Evolutionary conservation across 2,113 vertebrate species (phyloP).

Genomic region (Chaetodon auriga): DNA sequence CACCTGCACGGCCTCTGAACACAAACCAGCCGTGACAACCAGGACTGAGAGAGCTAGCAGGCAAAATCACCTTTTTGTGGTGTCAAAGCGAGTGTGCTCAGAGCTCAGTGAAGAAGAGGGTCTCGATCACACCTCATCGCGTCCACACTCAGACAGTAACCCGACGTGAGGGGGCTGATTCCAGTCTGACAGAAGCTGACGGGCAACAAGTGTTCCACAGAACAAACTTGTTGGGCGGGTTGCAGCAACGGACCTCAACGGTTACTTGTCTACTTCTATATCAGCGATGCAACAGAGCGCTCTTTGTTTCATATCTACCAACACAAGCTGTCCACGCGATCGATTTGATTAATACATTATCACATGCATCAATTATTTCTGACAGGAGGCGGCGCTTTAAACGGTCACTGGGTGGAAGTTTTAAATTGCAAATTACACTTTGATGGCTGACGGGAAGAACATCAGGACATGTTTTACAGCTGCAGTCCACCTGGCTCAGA

Average conservation of each 20-base stretch:
- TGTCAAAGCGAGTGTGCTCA: constrained; percentile 61
- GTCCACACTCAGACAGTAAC: constrained; percentile 41
- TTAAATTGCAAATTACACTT: constrained; percentile 24
- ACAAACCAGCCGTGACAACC: constrained; percentile 66
- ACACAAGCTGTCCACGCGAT: background rate
- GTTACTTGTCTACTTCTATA: constrained; percentile 17
- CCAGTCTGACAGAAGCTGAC: constrained; percentile 10
- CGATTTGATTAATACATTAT: constrained; percentile 12
- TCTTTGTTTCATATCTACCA: constrained; percentile 38
- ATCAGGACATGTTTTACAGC: background rate
- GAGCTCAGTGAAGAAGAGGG: constrained; percentile 55
- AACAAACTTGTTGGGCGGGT: constrained; percentile 55
- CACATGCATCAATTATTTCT: background rate
- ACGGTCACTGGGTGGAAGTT: background rate
- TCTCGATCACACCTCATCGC: constrained; percentile 65
- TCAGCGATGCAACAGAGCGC: background rate
- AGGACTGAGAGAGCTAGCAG: constrained; percentile 52
- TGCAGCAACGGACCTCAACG: constrained; percentile 45
- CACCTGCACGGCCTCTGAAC: constrained; percentile 30
- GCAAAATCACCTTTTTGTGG: constrained; percentile 69
- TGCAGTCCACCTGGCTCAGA: background rate
- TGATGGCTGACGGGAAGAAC: background rate
- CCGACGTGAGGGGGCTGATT: constrained; percentile 18
- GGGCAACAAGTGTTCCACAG: constrained; percentile 10
- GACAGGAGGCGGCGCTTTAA: background rate